These are phyloP conservation scores for Tubulanus polymorphus DNA, from an alignment of 2,888 invertebrate genomes.

Conservation along the genomic window DNA sequence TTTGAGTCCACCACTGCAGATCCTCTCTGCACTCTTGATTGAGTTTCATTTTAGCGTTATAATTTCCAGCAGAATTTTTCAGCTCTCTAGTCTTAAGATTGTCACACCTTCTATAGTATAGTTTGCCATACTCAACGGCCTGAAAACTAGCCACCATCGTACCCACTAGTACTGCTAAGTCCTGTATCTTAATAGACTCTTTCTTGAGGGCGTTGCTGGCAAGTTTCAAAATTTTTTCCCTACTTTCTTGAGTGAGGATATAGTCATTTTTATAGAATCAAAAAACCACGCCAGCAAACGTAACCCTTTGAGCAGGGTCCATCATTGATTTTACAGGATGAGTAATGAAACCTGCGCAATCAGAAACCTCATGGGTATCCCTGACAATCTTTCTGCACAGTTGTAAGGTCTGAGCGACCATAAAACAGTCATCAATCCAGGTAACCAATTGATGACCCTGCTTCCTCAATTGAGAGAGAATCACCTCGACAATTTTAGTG, in stretches of 20 bases:
- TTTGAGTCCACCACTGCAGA: slow-evolving; percentile 8
- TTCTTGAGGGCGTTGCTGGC: not conserved
- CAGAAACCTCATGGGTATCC: not conserved
- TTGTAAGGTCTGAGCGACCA: slow-evolving; percentile 2
- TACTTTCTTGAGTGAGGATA: slow-evolving; percentile 5
- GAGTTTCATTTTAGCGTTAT: not conserved
- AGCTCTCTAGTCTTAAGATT: slow-evolving; percentile 2
- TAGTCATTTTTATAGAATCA: slow-evolving; percentile 17
- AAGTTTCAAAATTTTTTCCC: not conserved
- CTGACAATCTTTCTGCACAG: slow-evolving; percentile 13
- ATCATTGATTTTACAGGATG: slow-evolving; percentile 19
- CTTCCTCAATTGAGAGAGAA: slow-evolving; percentile 15
- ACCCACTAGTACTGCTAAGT: slow-evolving; percentile 3
- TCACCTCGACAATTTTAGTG: slow-evolving; percentile 22
- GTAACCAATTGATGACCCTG: slow-evolving; percentile 12
- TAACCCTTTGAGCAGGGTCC: slow-evolving; percentile 13
- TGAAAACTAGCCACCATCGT: slow-evolving; percentile 6
- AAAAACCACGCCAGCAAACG: slow-evolving; percentile 14
- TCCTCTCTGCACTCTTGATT: not conserved
- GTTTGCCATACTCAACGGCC: slow-evolving; percentile 1
- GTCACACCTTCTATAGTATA: slow-evolving; percentile 6
- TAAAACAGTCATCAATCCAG: slow-evolving; percentile 14
- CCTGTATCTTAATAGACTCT: not conserved
- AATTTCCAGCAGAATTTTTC: not conserved
- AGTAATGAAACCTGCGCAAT: slow-evolving; percentile 9